Evolutionary conservation across 2,888 invertebrate species (phyloP), one percentile per base, ranked within the genome.

Genomic region (Gymnoscelis rufifasciata): DNA sequence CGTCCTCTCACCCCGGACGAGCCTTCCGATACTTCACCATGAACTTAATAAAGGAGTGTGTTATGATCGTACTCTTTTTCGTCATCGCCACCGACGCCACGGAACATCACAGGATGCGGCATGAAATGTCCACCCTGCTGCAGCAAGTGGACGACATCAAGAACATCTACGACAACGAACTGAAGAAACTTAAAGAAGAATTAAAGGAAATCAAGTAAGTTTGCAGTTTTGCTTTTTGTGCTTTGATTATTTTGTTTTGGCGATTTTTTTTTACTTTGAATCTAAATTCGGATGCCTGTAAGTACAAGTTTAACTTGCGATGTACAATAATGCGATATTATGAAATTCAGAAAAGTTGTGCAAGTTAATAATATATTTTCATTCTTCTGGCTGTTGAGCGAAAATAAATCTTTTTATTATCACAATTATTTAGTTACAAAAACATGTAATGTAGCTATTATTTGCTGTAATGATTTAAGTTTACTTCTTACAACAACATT

Each of bases 181-280:
- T 80, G 0, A 62, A 64, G 0, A 61, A 69, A 0, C 58, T 87
- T 41, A 75, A 73, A 38, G 58, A 62, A 26, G 79, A 86, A 56
- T 68, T 87, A 7, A 71, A 74, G 2, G 75, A 78, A 7, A 60
- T 86, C 10, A 84, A 76, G 86, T 84, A 74, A 83, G 83, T 79
- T 38, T 23, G 10, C 8, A 19, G 11, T 19, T 23, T 26, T 4
- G 15, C 1, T 10, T 33, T 19, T 7, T 35, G n/a, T 15, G 8
- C 3, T 10, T 19, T 19, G 5, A 10, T 33, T 33, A 2, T 2
- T 19, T 10, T 15, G 15, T 10, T 35, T 35, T 35, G 6, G 7
- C 10, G n/a, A 7, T 10, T 19, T 19, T 14, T 31, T 13, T 13
- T 13, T 11, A n/a, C 7, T 2, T 27, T n/a, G n/a, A n/a, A 30